Base-by-base conservation (phyloP, 2,113 vertebrate species). In the Larimichthys polyactis region DNA sequence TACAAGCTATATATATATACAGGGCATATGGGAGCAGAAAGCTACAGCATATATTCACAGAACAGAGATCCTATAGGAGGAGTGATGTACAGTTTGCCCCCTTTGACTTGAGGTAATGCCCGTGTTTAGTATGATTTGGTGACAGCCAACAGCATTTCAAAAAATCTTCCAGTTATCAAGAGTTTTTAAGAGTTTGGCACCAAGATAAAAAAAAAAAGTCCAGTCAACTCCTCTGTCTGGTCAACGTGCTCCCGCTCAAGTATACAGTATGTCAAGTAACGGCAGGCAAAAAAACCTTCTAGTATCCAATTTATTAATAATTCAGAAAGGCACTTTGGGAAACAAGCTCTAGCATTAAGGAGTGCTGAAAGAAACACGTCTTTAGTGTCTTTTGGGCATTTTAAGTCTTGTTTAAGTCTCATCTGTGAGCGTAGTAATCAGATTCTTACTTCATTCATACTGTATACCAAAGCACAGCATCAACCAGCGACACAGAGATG, bases 21-120 rank as follows among this genome's bases (percentile, higher is more conserved):
- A 69, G 70, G 75, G 67, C 71, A 76, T 24, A 19, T 11, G 27
- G 55, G 75, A 54, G 59, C 65, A 65, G 49, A 78, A 71, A 79
- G 68, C 75, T 84, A 71, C 73, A 84, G 78, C 44, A 62, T 78
- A 14, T 75, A 78, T 82, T 82, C 72, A 88, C 79, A 90, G 44
- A 80, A 55, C n/a, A 78, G n/a, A 67, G 49, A 64, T 67, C 36
- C 51, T 57, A 19, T 3, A 43, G 67, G 51, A 81, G 36, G 63
- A 73, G 44, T 15, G 65, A 48, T 57, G 71, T 63, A 54, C 40
- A 78, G 78, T n/a, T 48, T 78, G 44, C 44, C 73, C 82, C 69
- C 66, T 29, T 60, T 65, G 29, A 71, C 66, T 40, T 82, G 84
- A 90, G 90, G 89, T 93, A 93, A 91, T 85, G 86, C 57, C 84